phyloP scores from a whole-genome alignment of 2,113 vertebrate species.

The Muntiacus muntjak region DNA sequence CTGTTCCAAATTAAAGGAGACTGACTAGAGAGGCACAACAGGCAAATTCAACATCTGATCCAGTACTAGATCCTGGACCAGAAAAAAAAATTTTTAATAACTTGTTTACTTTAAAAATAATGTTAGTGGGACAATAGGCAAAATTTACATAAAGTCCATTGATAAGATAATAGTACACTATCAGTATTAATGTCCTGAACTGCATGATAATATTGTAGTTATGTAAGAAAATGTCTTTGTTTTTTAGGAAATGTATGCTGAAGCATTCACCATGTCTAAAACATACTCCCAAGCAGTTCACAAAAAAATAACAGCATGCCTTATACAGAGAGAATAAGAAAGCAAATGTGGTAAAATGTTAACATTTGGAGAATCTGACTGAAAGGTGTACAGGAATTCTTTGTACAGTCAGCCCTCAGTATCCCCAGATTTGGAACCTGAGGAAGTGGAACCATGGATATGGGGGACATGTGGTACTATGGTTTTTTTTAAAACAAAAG shows the following conservation, averaged over 20 bases:
- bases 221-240: background rate
- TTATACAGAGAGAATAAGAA: conserved; percentile 8
- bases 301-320: background rate
- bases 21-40: background rate
- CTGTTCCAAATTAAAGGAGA: background rate
- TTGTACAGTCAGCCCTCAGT: background rate
- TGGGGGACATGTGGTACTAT: background rate
- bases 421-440: background rate
- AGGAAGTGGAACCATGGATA: background rate
- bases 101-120: background rate
- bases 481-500: background rate
- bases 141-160: background rate
- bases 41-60: background rate
- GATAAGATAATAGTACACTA: background rate
- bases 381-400: background rate
- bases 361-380: background rate
- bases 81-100: background rate
- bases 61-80: background rate
- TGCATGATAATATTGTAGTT: background rate
- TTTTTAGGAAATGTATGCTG: background rate
- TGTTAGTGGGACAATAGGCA: background rate
- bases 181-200: background rate
- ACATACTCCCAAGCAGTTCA: background rate
- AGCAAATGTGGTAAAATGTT: background rate
- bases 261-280: background rate